Evolutionary conservation across 1,140 invertebrate species (phyloP), one percentile per base, ranked within the genome.

Genomic region (Drepana arcuata): DNA sequence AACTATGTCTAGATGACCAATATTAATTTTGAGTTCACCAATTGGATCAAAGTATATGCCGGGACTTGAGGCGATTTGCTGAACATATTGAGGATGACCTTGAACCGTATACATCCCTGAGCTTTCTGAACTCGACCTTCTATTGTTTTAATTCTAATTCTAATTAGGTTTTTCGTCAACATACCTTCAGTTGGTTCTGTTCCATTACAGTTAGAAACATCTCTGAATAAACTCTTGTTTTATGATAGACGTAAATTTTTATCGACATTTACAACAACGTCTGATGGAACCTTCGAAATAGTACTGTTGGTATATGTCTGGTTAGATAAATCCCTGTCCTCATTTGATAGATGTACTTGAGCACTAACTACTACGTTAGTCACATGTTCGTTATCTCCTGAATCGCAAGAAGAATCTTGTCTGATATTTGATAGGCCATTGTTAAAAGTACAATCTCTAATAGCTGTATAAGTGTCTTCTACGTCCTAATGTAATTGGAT

Each of bases 1-100:
- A 13, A 54, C 14, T 18, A 49, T 7, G 6, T 45, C 44, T 16
- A 49, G 39, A 12, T 45, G 11, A 16, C 40, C 29, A 9, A 42
- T 12, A 15, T 16, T 41, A 14, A 51, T 31, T 41, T 51, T 45
- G 9, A 52, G 36, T 36, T 52, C 33, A 7, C 49, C 44, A 33
- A 52, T 37, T 30, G 35, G 40, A 14, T 52, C 49, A 48, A 52
- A 52, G 16, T 41, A 52, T 31, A 52, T 48, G 10, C 44, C 44
- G n/a, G 40, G 15, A 26, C 44, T 52, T 6, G 44, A 41, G 29
- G 37, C 27, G 33, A 52, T 43, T 34, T 18, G 31, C 3, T 29
- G 39, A 2, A 47, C 24, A 35, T 21, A 43, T n/a, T 47, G 28
- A 30, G 23, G 21, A 12, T 38, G 34, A 39, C 31, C 36, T 16